Percentiles rank a stretch among this genome's conserved stretches.
phyloP scores from a whole-genome alignment of 2,113 vertebrate genomes.

The Zingel zingel region DNA sequence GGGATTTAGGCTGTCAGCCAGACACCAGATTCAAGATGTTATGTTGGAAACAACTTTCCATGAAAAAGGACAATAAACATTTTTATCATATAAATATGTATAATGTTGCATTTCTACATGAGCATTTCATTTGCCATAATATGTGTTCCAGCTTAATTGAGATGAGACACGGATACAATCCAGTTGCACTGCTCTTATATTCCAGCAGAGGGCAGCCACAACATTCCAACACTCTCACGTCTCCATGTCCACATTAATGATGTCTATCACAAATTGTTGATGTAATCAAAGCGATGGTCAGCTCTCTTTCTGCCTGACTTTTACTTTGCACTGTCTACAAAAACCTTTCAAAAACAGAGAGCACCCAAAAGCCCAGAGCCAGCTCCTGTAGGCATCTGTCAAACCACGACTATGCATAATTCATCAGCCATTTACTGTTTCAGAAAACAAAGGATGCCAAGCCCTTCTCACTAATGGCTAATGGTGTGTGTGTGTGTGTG shows the following conservation, averaged over 20 bases:
- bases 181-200: not conserved
- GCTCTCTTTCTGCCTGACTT: not conserved
- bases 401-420: conserved; percentile 77
- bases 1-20: not conserved
- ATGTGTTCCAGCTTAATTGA: not conserved
- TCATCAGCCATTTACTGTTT: conserved; percentile 74
- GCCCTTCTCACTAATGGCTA: conserved; percentile 75
- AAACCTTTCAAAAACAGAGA: conserved; percentile 32
- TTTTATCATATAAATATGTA: not conserved
- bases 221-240: not conserved
- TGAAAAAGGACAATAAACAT: too few relatives aligned
- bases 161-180: too few relatives aligned
- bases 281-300: conserved; percentile 1
- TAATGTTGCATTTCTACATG: not conserved
- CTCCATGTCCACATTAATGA: not conserved
- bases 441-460: conserved; percentile 57
- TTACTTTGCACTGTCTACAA: not conserved
- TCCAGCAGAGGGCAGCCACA: conserved; percentile 61
- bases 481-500: conserved; percentile 60
- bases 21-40: not conserved
- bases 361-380: conserved; percentile 29
- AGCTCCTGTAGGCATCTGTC: conserved; percentile 31
- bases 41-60: not conserved
- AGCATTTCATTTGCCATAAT: not conserved
- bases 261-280: not conserved